Conservation (phyloP, 2,888 invertebrate species). For the Polydrusus pterygomalis region DNA sequence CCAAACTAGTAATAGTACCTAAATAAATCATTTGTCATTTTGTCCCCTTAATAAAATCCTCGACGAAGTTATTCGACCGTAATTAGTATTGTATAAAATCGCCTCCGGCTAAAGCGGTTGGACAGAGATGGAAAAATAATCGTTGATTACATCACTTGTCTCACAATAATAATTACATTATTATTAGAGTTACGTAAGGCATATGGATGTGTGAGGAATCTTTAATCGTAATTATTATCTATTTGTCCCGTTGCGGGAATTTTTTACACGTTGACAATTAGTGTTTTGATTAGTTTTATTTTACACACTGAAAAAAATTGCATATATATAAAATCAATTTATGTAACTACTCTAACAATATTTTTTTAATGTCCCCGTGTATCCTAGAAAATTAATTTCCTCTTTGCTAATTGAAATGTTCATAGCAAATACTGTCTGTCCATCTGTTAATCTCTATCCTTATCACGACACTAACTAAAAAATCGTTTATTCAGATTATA, state of each 20-base stretch:
- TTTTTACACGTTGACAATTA: slow-evolving; percentile 49
- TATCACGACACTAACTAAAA: no score
- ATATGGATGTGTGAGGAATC: slow-evolving; percentile 64
- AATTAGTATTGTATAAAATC: slow-evolving; percentile 67
- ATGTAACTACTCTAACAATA: neutral
- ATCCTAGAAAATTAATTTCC: no score
- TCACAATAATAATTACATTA: slow-evolving; percentile 67
- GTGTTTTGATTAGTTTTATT: slow-evolving; percentile 45
- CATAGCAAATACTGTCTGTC: no score
- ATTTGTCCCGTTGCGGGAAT: slow-evolving; percentile 49
- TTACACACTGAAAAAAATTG: slow-evolving; percentile 27
- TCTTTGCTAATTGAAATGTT: no score
- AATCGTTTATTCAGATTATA: no score
- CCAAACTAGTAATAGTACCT: slow-evolving; percentile 50
- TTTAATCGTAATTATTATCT: slow-evolving; percentile 62
- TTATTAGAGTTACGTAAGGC: slow-evolving; percentile 66
- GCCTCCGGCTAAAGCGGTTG: slow-evolving; percentile 58
- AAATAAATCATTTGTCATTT: slow-evolving; percentile 57
- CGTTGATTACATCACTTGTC: slow-evolving; percentile 67
- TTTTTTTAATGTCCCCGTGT: no score
- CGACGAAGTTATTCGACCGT: slow-evolving; percentile 62
- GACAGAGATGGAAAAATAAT: slow-evolving; percentile 62
- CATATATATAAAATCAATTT: no score
- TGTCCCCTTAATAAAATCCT: slow-evolving; percentile 55
- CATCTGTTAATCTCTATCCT: no score